A percentile compares a stretch with the other conserved stretches of the same genome.
These are phyloP conservation scores for Glaucopsyche alexis DNA, from an alignment of 2,888 invertebrate species.

Conservation along the genomic window DNA sequence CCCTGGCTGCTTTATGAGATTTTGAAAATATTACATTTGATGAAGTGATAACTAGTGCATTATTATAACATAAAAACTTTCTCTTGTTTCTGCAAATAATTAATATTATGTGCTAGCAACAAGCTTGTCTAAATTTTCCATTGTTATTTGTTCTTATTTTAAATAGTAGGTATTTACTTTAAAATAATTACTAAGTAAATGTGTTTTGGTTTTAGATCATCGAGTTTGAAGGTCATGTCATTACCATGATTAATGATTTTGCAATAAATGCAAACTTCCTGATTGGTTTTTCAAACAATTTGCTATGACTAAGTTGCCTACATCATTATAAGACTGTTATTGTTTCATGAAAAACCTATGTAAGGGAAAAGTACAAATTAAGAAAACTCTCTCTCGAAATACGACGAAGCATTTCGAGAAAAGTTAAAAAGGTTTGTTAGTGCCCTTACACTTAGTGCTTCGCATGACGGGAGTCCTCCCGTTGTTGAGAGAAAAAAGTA, in stretches of 20 bases:
- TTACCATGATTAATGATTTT: slow-evolving; percentile 3
- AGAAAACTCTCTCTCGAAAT: too few species aligned
- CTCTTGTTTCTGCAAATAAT: too few species aligned
- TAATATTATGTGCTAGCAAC: too few species aligned
- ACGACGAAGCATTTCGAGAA: too few species aligned
- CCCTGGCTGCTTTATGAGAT: neutral
- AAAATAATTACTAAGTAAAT: neutral
- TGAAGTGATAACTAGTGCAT: neutral
- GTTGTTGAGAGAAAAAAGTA: too few species aligned
- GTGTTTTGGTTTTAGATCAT: neutral
- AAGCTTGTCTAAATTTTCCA: too few species aligned
- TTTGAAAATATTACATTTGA: neutral
- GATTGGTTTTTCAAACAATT: slow-evolving; percentile 20
- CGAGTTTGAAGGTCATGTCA: neutral
- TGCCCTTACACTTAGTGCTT: too few species aligned
- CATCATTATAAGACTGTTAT: neutral
- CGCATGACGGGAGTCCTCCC: too few species aligned
- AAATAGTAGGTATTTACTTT: neutral
- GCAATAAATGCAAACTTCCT: slow-evolving; percentile 3
- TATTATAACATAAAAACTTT: too few species aligned
- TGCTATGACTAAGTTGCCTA: neutral
- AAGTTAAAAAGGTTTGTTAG: too few species aligned
- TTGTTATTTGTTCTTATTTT: too few species aligned
- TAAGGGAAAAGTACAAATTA: neutral
- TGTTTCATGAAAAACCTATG: too few species aligned